Base-by-base conservation (phyloP, 2,113 vertebrate species). In the Cyrtonyx montezumae region DNA sequence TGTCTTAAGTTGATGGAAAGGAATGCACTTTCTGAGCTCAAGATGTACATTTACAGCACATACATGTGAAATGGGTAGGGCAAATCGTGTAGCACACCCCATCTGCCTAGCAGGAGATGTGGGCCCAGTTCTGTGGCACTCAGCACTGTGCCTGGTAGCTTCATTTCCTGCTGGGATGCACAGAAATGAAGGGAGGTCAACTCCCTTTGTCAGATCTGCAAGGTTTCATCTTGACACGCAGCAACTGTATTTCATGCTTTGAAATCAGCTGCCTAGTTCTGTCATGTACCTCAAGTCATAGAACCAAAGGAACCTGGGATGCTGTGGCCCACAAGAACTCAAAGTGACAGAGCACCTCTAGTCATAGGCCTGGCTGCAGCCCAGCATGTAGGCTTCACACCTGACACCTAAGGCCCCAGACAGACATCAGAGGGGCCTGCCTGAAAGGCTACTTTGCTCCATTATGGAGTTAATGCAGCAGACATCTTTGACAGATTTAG, bases 321-420 rank as follows among this genome's bases (percentile, higher is more conserved):
- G 55, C 22, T 0, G 1, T 8, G 40, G 55, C 26, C 53, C 58
- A n/a, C 13, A n/a, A 42, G 19, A 43, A 69, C 7, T 32, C 34
- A 56, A 46, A 0, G 0, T 3, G 63, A 55, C 19, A 18, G 30
- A 32, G 40, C 56, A 69, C 8, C 8, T 8, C 6, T 37, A 51
- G 8, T 9, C 28, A 45, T 0, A 2, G 36, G 56, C 25, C 46
- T 5, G 14, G 28, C 68, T 66, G 45, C 20, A 49, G 45, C 11
- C 26, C 43, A 42, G 49, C 56, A 43, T 10, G 28, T 40, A 11
- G 23, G 34, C 13, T 79, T 23, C 34, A 55, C 30, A 59, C 13
- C 42, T 36, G n/a, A 87, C 30, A 63, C 11, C 37, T 25, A 8
- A 10, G 11, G 26, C 46, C 42, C 21, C 65, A 53, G 59, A 86